Evolutionary conservation across 1,140 invertebrate species (phyloP).

Genomic region (Eriosoma lanigerum): DNA sequence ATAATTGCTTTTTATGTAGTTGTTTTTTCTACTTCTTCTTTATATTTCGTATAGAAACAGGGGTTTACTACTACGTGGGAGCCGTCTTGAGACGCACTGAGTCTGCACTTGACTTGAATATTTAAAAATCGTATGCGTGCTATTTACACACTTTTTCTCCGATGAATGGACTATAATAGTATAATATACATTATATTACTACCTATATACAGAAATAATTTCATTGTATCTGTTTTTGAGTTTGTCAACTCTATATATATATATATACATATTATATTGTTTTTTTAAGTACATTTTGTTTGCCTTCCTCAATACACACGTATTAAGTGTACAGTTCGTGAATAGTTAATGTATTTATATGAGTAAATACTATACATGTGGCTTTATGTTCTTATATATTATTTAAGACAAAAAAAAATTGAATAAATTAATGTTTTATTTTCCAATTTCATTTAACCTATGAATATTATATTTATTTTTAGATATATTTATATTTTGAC

Average conservation of each 20-base stretch:
- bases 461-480: no score
- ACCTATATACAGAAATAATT: neutral
- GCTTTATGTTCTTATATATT: no score
- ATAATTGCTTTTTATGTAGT: neutral
- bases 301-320: no score
- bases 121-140: neutral
- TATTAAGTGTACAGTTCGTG: no score
- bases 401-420: no score
- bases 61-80: neutral
- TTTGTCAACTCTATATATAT: neutral
- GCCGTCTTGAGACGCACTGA: neutral
- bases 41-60: neutral
- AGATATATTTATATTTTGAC: no score
- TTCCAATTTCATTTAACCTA: no score
- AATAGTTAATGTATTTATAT: no score
- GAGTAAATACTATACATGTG: no score
- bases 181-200: no score
- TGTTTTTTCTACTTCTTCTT: neutral
- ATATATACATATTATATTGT: no score
- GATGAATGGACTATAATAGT: neutral
- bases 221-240: neutral
- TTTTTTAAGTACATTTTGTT: neutral
- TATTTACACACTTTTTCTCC: neutral
- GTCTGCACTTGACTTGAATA: neutral
- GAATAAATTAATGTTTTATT: neutral